phyloP scores from a whole-genome alignment of 2,113 vertebrate species.

The Lophura nycthemera region DNA sequence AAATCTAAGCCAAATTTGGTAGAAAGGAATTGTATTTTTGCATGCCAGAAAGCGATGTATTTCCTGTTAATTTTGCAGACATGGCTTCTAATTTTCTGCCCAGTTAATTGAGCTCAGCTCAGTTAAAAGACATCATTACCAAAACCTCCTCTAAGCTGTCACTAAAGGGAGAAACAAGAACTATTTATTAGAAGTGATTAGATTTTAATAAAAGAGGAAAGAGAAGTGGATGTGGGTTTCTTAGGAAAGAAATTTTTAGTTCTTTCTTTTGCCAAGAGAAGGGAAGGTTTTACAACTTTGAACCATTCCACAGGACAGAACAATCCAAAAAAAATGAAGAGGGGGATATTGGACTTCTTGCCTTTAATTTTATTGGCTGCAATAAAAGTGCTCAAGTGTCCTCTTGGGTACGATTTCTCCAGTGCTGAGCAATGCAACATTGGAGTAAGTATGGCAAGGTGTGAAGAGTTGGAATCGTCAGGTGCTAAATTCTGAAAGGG shows the following conservation, averaged over 20 bases:
- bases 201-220: neutral
- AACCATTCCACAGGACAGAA: neutral
- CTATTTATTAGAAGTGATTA: neutral
- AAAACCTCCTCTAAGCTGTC: neutral
- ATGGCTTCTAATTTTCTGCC: slow-evolving; percentile 11
- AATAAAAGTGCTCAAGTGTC: neutral
- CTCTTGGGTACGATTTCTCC: neutral
- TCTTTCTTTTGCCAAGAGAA: neutral
- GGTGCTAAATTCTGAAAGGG: neutral
- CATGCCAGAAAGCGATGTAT: neutral
- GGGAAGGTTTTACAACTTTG: neutral
- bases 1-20: slow-evolving; percentile 17
- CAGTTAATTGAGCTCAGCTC: neutral
- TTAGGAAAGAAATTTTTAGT: neutral
- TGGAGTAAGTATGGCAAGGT: neutral
- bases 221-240: neutral
- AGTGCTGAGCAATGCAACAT: neutral
- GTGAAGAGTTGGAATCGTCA: neutral
- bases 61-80: slow-evolving; percentile 8
- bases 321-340: neutral
- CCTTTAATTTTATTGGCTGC: neutral
- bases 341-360: neutral
- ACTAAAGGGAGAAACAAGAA: neutral
- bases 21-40: slow-evolving; percentile 12
- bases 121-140: neutral